Base-by-base conservation (phyloP, 2,888 invertebrate species). In the Cyaniris semiargus region DNA sequence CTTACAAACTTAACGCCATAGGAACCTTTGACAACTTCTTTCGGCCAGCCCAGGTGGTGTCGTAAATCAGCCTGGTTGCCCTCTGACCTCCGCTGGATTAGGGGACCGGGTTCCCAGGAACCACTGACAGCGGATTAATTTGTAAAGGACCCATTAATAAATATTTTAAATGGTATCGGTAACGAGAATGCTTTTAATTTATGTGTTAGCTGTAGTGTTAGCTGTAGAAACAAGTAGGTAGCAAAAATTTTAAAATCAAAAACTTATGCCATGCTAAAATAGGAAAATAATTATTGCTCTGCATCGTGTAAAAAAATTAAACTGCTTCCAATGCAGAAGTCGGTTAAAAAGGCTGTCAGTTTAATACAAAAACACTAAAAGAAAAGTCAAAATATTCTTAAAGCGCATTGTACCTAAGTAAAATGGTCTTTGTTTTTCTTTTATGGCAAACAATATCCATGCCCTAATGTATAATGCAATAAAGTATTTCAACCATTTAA, bases 71-170 rank as follows among this genome's bases (percentile, higher is more conserved):
- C 83, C 86, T 84, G 84, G 80, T 86, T 86, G 86, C 83, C 86
- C 87, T 84, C 79, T 85, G 86, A 87, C 87, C 88, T 85, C 82
- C 80, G 82, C 80, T 81, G 86, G 87, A 87, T 87, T 87, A 87
- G 84, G 86, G 86, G 83, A 82, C 82, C 79, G 38, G 80, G 76
- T 85, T 88, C 87, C 88, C 87, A 87, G 85, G 85, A 79, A 78
- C 78, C 78, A 70, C 78, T 78, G 78, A 79, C 82, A 80, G 78
- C 76, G 80, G 80, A 79, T 82, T 83, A 81, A 81, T 82, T 82
- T 81, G 77, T 78, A 80, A 77, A 74, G 60, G 70, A 27, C 72
- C 44, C 72, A 76, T 79, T 78, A 79, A 79, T 78, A 76, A 48
- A 74, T 74, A 74, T 74, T 74, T 53, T 53, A 74, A 74, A 74